Evolutionary conservation across 2,888 invertebrate species (phyloP).

Genomic region (Pterobdella sp.): DNA sequence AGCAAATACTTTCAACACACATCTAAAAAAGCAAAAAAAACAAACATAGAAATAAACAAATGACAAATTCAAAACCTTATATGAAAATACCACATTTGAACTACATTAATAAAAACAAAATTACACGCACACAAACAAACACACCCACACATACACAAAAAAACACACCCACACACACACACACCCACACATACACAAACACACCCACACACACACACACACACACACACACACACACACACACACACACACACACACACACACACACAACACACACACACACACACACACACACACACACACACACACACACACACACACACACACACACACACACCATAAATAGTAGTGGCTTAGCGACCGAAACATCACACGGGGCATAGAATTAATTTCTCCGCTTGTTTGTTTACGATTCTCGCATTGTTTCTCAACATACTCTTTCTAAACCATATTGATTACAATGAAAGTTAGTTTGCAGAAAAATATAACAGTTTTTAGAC

Average conservation of each 20-base stretch:
- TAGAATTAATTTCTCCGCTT: constrained; percentile 1
- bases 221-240: constrained; percentile 1
- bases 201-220: not conserved
- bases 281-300: constrained; percentile 1
- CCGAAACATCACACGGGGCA: not conserved
- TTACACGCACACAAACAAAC: not conserved
- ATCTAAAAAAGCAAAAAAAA: too few relatives aligned
- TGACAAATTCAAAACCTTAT: too few relatives aligned
- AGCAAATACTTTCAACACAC: too few relatives aligned
- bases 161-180: not conserved
- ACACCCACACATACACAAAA: not conserved
- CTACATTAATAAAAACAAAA: not conserved
- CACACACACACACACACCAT: constrained; percentile 1
- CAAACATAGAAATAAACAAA: not conserved
- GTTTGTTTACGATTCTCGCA: not conserved
- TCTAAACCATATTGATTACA: too few relatives aligned
- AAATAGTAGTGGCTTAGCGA: not conserved
- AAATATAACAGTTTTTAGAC: too few relatives aligned
- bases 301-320: constrained; percentile 1
- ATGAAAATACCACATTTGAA: too few relatives aligned
- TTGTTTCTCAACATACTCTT: too few relatives aligned
- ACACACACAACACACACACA: not conserved
- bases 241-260: constrained; percentile 1
- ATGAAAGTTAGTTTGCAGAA: too few relatives aligned
- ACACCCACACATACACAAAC: not conserved